Evolutionary conservation across 2,113 vertebrate species (phyloP), one percentile per base, ranked within the genome.

Genomic region (Tragelaphus buxtoni): DNA sequence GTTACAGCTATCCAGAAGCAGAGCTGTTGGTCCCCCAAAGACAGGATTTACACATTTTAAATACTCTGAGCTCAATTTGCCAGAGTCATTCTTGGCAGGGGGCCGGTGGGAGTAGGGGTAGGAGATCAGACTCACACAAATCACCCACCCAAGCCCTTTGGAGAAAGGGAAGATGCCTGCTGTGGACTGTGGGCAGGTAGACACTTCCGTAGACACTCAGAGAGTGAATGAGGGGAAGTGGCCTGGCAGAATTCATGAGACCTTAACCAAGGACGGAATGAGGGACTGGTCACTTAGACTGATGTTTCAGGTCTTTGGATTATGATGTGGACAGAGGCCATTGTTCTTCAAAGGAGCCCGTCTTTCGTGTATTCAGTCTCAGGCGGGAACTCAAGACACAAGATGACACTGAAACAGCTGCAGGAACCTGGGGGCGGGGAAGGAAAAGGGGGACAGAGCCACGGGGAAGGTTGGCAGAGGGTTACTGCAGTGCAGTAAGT

Each of bases 11-110:
- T n/a, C 35, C 51, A 28, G 61, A 18, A 60, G 22, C 55, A 45
- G 24, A 51, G 12, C 42, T 17, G 2, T 13, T 5, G 1, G 16
- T 18, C 22, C n/a, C 32, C 6, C 2, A 49, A 47, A 83, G 63
- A 20, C 6, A 26, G 32, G n/a, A 4, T 16, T 32, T 86, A 55
- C 74, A 72, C 69, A 80, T 26, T 81, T 9, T 61, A 35, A 90
- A 90, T 76, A 35, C 39, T 69, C 42, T 28, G 30, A 94, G 63
- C 60, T 83, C 83, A 63, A 4, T 89, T 95, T 95, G 13, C 90
- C 32, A 53, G 35, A 84, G 91, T 42, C 81, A 74, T 74, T 74
- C 22, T 69, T 39, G 65, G 65, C 1, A 0, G 18, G n/a, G 65
- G 65, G 65, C 65, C 4, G 0, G 9, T 39, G n/a, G 9, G 63